Base-by-base conservation (phyloP, 2,888 invertebrate species). In the Rhingia campestris region DNA sequence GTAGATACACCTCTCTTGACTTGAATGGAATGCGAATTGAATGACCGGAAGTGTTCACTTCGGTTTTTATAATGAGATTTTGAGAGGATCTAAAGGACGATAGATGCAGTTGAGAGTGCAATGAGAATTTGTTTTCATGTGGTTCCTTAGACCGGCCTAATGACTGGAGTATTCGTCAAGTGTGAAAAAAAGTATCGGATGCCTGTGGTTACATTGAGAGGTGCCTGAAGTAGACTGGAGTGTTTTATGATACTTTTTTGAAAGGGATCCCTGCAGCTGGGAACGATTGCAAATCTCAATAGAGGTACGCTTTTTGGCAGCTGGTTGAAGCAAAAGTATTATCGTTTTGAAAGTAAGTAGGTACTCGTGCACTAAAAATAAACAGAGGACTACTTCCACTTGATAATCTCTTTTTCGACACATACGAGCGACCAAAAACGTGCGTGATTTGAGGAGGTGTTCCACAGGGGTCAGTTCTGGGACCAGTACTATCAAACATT, bases 1-100 rank as follows among this genome's bases (percentile, higher is more conserved):
- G 5, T 6, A 49, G 14, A 79, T 43, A 10, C 53, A 59, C 61
- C 54, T 47, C 77, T 58, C 43, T 63, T 82, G 66, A 67, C 54
- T 77, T 67, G 77, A 32, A 81, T 72, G 14, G 73, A 82, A 82
- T 77, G 47, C n/a, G 67, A 63, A 73, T 77, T 77, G 72, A 58
- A 82, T 82, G 61, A 77, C 81, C 77, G 81, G 81, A 82, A 77
- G 81, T 82, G 63, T 82, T 73, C 81, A 81, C 81, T 81, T 81
- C 35, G 56, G 45, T 59, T 59, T 3, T 32, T 59, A 69, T 70
- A 81, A 81, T 81, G 32, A 54, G 76, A 72, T 73, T 77, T 58
- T n/a, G 45, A 75, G 51, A 81, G 80, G 61, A 63, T 67, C 56
- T 41, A 22, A 22, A 73, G 67, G 63, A 63, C 64, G 41, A 51